A percentile compares a stretch with the other conserved stretches of the same genome.
Evolutionary conservation across 2,888 invertebrate genomes (phyloP).

Genomic region (Eledone cirrhosa): DNA sequence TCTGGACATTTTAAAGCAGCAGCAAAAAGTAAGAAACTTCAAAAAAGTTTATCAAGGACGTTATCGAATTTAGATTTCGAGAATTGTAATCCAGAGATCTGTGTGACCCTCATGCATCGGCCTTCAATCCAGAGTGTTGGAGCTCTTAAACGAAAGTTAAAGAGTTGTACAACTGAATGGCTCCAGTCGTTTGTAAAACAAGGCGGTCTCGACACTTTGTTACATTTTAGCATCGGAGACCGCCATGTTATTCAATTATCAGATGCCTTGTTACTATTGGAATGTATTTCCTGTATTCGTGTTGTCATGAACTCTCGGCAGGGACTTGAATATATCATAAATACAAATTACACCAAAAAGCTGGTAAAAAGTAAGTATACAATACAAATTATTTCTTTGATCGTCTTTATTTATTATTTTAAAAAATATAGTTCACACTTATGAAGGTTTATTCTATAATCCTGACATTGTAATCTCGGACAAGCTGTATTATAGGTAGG

Average conservation of each 20-base stretch:
- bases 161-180: slow-evolving; percentile 53
- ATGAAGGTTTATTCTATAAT: too few relatives aligned
- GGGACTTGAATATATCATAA: slow-evolving; percentile 92
- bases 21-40: slow-evolving; percentile 6
- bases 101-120: slow-evolving; percentile 47
- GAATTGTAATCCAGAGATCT: slow-evolving; percentile 53
- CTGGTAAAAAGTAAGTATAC: slow-evolving; percentile 77
- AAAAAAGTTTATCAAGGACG: slow-evolving; percentile 30
- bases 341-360: slow-evolving; percentile 89
- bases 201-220: slow-evolving; percentile 52
- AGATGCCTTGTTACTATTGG: slow-evolving; percentile 61
- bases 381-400: background rate
- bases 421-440: too few relatives aligned
- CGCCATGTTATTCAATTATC: slow-evolving; percentile 56
- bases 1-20: too few relatives aligned
- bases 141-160: slow-evolving; percentile 58
- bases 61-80: slow-evolving; percentile 50
- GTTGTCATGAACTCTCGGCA: slow-evolving; percentile 85
- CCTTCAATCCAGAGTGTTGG: slow-evolving; percentile 51
- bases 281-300: slow-evolving; percentile 63
- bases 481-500: too few relatives aligned
- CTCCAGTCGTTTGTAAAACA: slow-evolving; percentile 61
- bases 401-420: background rate
- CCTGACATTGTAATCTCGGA: too few relatives aligned
- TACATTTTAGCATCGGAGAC: slow-evolving; percentile 58